Evolutionary conservation across 2,113 vertebrate species (phyloP), one percentile per base, ranked within the genome.

Genomic region (Macrotus californicus): DNA sequence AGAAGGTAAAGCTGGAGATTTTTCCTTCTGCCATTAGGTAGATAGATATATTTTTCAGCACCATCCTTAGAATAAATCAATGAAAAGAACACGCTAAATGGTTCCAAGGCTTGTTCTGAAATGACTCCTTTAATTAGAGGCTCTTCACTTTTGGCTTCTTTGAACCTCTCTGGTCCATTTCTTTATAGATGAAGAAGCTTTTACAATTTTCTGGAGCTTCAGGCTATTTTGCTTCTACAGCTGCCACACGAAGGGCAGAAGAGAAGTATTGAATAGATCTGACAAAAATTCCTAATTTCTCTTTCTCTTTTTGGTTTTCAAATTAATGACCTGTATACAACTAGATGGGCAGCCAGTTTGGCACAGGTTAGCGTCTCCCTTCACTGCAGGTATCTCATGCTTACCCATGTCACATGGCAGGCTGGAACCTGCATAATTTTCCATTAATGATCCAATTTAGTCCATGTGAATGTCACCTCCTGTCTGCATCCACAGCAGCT

Each of bases 401-500:
- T 95, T 81, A 24, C 73, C 29, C 0, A 0, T 12, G 12, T 13
- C 75, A 41, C 36, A 56, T 7, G 41, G 46, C 73, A 67, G 43
- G 70, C 61, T 29, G 69, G 16, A 39, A 15, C 85, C 80, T 96
- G 66, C 29, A 36, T 87, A 8, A 76, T 93, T 89, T 96, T 67
- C 93, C 59, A 5, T 41, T 34, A 75, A 81, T 81, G 72, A 92
- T 2, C 5, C 36, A 95, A 15, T 90, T 83, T 39, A 56, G 64
- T 5, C 69, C 92, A 9, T 19, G n/a, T 66, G 90, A 98, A 52
- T 34, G 89, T 72, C 8, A 83, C 50, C 34, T 89, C 72, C 88
- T 31, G 14, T 29, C 52, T 69, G 31, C 21, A 66, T 29, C 3
- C 1, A 0, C 16, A 79, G 69, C 0, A 29, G 67, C 75, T 69